Base-by-base conservation (phyloP, 2,797 vertebrate species). In the Novumbra hubbsi region DNA sequence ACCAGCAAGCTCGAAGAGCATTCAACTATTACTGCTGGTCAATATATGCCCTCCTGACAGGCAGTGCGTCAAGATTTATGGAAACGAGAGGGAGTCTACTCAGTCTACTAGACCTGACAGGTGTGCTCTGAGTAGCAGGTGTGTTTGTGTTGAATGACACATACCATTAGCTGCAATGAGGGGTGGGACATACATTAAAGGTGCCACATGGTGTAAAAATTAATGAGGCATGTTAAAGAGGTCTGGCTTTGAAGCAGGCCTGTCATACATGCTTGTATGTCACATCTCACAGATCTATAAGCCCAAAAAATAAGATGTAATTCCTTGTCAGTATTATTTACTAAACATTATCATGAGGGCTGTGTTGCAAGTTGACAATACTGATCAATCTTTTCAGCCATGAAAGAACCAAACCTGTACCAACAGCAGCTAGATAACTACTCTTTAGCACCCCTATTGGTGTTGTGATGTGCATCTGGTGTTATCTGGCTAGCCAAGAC, bases 71-170 rank as follows among this genome's bases (percentile, higher is more conserved):
- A 86, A 87, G 52, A 78, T 84, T 74, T 67, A 79, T 41, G 48
- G 76, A 84, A 74, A 81, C 73, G 30, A 83, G n/a, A n/a, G n/a
- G n/a, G n/a, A 68, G 66, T 64, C 16, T 15, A 73, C 81, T 80
- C 34, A 4, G 30, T 71, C 72, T 78, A 74, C 76, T n/a, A 55
- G 14, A 30, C 69, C 24, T 83, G 81, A 85, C 66, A 84, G 81
- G 57, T 48, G 77, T 3, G 66, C 15, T 16, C 38, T 15, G 41
- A 79, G 83, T 85, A 84, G 84, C 86, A 83, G 84, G 87, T 80
- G 86, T 78, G 71, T 84, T 81, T 78, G 84, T 78, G 75, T 80
- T 86, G 85, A 89, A 69, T 89, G 90, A 91, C 81, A 79, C 81
- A 84, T 76, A 65, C 82, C 81, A 81, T 75, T 70, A 83, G 82